A percentile compares a stretch with the other conserved stretches of the same genome.
These are phyloP conservation scores for Casuarius casuarius DNA, from an alignment of 2,113 vertebrate genomes.

Conservation along the genomic window DNA sequence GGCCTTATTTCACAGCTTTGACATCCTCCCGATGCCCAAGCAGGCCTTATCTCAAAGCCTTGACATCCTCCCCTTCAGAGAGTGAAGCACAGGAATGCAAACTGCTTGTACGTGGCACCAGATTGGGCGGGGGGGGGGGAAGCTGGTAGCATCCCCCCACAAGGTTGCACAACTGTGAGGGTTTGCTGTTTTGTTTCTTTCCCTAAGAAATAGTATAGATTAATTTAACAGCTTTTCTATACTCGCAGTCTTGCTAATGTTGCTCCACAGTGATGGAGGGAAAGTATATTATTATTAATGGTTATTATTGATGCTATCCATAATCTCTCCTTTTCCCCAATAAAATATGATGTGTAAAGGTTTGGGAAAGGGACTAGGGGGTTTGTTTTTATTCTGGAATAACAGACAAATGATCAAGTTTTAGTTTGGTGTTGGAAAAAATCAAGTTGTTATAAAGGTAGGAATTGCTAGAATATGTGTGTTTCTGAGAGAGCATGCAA, in stretches of 20 bases:
- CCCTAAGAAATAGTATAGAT: neutral
- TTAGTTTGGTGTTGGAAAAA: neutral
- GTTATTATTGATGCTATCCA: neutral
- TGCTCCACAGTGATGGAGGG: neutral
- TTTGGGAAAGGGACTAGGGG: neutral
- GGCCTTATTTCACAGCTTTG: no score
- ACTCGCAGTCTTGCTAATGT: neutral
- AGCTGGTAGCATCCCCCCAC: no score
- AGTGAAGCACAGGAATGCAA: no score
- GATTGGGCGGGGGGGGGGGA: no score
- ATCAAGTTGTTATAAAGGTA: neutral
- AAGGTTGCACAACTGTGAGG: neutral
- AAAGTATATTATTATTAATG: neutral
- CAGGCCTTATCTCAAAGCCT: no score
- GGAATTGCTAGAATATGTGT: neutral
- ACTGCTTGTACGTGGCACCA: no score
- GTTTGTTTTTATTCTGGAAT: neutral
- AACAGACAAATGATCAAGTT: neutral
- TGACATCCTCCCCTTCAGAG: no score
- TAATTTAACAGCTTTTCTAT: neutral
- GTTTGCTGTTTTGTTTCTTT: neutral
- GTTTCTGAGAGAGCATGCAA: neutral
- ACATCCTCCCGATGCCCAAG: no score
- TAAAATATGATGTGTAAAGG: neutral
- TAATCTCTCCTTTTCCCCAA: neutral